Conservation (phyloP, 2,888 invertebrate genomes). For the Diploptera punctata region DNA sequence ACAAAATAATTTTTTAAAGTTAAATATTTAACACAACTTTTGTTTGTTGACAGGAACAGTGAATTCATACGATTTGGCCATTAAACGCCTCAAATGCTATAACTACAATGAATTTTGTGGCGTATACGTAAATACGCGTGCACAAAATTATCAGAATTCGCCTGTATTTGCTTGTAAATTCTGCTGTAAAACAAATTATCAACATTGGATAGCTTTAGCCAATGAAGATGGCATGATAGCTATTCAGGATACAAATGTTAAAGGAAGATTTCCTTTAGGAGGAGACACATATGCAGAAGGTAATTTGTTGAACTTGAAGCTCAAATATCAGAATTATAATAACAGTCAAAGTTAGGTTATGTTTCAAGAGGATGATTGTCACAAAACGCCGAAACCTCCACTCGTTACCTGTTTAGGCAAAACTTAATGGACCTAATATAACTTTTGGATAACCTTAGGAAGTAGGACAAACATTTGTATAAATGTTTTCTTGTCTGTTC, state of each 20-base stretch:
- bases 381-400: no score
- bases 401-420: no score
- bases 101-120: slow-evolving; percentile 70
- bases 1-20: background rate
- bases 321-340: no score
- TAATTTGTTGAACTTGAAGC: no score
- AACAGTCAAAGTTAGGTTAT: no score
- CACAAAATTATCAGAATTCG: slow-evolving; percentile 58
- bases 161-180: slow-evolving; percentile 85
- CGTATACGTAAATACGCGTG: slow-evolving; percentile 56
- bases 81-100: slow-evolving; percentile 68
- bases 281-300: background rate
- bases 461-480: no score
- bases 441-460: no score
- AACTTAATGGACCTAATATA: no score
- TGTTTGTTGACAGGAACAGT: background rate
- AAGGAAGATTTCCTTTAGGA: background rate
- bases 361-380: no score
- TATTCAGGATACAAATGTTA: slow-evolving; percentile 54
- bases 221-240: slow-evolving; percentile 85
- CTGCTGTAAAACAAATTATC: slow-evolving; percentile 68
- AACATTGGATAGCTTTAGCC: slow-evolving; percentile 79
- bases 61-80: slow-evolving; percentile 64
- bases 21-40: no score
- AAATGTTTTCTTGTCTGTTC: no score